Base-by-base conservation (phyloP, 1,140 invertebrate genomes). In the Drosophila arawakana region DNA sequence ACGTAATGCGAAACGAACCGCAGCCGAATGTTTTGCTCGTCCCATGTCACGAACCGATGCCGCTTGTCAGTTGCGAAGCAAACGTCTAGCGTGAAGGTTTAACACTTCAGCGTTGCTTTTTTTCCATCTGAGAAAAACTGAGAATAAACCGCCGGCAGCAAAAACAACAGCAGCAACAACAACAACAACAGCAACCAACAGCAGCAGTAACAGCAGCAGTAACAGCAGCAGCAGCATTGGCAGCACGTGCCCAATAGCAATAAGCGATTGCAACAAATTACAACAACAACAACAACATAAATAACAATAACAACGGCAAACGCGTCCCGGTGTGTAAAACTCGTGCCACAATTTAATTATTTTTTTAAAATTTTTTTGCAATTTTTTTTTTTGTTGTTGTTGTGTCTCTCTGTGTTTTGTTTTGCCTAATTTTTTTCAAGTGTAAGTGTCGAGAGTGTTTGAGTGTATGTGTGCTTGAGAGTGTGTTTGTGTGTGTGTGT, bases 81-180 rank as follows among this genome's bases (percentile, higher is more conserved):
- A 83, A 71, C 81, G 81, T 84, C 77, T 84, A 78, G 75, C 74
- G 81, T 80, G 81, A 76, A 79, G 75, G 81, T 83, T 78, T 65
- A 78, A 58, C 79, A 66, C 61, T 30, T 30, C 61, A 75, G 62
- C 58, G 57, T 54, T 49, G 55, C 13, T 25, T 50, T 2, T 30
- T 30, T 30, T 30, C 25, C 25, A 30, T 30, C 4, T 50, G 11
- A 37, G 30, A 47, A 11, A 39, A 35, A 4, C n/a, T 54, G n/a
- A 61, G 25, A 21, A 46, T 8, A 43, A 49, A 57, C 34, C 50
- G 46, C n/a, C 66, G 55, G 49, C 60, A 58, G 60, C 50, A 69
- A 25, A 49, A 74, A 49, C 52, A 59, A 34, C 50, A 77, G 25
- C 78, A 71, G 25, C 59, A 67, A 46, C 47, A 52, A 49, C 57